Conservation (phyloP, 1,140 invertebrate species). For the Leptinotarsa texana region DNA sequence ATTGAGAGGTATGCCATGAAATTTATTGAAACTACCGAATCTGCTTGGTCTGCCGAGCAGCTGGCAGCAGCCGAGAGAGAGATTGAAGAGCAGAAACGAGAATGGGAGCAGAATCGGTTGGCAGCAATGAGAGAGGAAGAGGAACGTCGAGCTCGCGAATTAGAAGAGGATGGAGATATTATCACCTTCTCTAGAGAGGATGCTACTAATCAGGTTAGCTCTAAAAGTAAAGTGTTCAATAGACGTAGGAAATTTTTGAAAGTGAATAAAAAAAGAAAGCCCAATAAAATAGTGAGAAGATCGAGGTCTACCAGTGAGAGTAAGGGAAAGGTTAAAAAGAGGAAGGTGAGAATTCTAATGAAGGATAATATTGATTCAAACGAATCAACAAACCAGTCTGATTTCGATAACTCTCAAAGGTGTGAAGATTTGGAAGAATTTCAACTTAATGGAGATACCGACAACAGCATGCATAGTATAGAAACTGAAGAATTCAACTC, state of each 20-base stretch:
- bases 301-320: neutral
- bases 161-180: conserved; percentile 67
- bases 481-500: conserved; percentile 34
- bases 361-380: neutral
- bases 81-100: conserved; percentile 87
- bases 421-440: conserved; percentile 25
- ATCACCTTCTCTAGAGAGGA: conserved; percentile 75
- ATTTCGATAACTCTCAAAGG: conserved; percentile 7
- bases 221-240: conserved; percentile 43
- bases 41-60: conserved; percentile 82
- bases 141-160: conserved; percentile 64
- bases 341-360: neutral
- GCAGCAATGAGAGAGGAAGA: conserved; percentile 75
- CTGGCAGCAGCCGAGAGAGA: conserved; percentile 86
- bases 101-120: conserved; percentile 89
- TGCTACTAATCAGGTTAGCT: conserved; percentile 79
- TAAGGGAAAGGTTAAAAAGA: neutral
- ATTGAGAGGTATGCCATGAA: conserved; percentile 93
- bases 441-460: conserved; percentile 32
- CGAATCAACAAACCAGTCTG: neutral
- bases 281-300: neutral
- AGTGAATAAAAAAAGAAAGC: neutral
- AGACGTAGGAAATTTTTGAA: conserved; percentile 28
- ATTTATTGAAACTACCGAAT: conserved; percentile 86
- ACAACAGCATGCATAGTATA: conserved; percentile 21